phyloP scores from a whole-genome alignment of 2,113 vertebrate genomes.

The Numenius arquata region DNA sequence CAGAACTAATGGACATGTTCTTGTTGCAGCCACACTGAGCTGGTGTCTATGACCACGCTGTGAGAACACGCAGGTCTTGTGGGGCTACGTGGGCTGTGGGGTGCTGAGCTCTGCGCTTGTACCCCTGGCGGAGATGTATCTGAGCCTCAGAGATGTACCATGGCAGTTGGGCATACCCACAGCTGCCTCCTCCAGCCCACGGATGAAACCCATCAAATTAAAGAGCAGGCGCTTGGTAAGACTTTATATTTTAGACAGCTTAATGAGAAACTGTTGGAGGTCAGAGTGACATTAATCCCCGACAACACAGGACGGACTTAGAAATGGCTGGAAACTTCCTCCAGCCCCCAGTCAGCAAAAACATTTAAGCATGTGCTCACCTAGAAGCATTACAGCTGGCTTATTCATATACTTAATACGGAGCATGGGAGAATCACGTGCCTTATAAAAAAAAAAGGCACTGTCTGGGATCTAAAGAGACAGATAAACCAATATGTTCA shows the following conservation, averaged over 20 bases:
- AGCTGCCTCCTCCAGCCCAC: background rate
- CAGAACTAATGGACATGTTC: background rate
- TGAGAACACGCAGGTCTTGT: background rate
- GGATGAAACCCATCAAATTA: slow-evolving; percentile 1
- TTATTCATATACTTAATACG: background rate
- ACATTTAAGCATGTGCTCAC: background rate
- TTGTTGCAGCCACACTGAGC: background rate
- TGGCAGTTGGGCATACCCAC: background rate
- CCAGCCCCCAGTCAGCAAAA: background rate
- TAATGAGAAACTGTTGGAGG: slow-evolving; percentile 44
- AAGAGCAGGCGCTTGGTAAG: background rate
- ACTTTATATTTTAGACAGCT: background rate
- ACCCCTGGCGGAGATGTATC: background rate
- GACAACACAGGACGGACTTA: background rate
- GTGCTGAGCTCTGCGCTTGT: background rate
- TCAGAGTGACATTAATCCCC: slow-evolving; percentile 19
- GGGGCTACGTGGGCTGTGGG: rapidly evolving
- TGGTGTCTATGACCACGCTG: background rate
- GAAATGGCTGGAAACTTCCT: slow-evolving; percentile 18
- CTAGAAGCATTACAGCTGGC: background rate
- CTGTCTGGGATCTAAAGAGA: slow-evolving; percentile 37
- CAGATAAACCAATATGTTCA: slow-evolving; percentile 25
- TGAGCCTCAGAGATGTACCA: background rate
- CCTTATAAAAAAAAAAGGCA: background rate
- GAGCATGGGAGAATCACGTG: background rate